phyloP scores from a whole-genome alignment of 1,140 invertebrate genomes.

The Mycetomoellerius zeteki region DNA sequence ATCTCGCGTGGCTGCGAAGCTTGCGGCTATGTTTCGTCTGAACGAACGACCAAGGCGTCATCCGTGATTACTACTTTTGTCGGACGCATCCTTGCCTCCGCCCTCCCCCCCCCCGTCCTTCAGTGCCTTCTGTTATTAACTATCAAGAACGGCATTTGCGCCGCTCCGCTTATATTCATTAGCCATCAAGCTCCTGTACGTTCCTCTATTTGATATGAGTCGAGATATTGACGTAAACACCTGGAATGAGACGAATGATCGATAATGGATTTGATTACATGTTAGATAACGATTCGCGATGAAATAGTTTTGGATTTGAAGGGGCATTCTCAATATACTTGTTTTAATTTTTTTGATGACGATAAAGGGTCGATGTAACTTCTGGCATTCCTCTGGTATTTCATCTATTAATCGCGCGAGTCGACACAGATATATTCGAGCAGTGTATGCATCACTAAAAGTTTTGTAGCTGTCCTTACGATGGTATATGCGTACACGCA shows the following conservation, averaged over 20 bases:
- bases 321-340: not conserved
- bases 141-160: not conserved
- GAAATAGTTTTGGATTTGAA: conserved; percentile 8
- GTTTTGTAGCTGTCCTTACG: not conserved
- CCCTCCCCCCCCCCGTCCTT: not conserved
- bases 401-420: not conserved
- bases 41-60: conserved; percentile 49
- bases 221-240: not conserved
- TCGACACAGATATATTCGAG: not conserved
- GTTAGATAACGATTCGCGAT: conserved; percentile 7
- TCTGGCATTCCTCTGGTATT: not conserved
- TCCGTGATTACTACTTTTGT: conserved; percentile 53
- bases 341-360: not conserved
- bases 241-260: not conserved
- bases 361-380: not conserved
- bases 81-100: not conserved
- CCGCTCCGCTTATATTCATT: not conserved
- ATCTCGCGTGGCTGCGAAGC: conserved; percentile 31
- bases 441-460: not conserved
- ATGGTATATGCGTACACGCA: conserved; percentile 13
- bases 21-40: conserved; percentile 30
- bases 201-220: conserved; percentile 4
- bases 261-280: conserved; percentile 20
- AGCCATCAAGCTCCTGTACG: not conserved
- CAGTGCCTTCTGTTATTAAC: conserved; percentile 25